Conservation (phyloP, 2,113 vertebrate genomes). For the Uria lomvia region DNA sequence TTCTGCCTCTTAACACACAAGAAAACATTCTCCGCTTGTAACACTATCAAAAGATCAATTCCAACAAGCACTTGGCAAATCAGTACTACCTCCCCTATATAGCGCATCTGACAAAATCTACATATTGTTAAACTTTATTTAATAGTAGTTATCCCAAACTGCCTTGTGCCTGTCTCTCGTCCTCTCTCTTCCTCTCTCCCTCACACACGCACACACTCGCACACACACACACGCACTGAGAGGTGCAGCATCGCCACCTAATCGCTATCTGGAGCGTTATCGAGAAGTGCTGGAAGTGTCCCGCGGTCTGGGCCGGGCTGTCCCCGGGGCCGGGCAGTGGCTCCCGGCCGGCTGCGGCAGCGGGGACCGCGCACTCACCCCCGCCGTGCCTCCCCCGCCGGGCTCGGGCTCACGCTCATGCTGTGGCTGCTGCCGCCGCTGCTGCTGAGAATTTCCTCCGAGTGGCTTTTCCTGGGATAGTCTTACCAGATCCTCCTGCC, state of each 20-base stretch:
- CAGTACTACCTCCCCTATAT: rapidly evolving
- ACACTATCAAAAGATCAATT: background rate
- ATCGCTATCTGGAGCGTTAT: background rate
- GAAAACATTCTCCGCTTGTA: background rate
- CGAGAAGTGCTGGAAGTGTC: background rate
- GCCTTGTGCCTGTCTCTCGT: background rate
- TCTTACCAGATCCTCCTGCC: conserved; percentile 47
- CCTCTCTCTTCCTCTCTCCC: background rate
- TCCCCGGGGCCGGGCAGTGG: background rate
- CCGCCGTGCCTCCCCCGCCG: background rate
- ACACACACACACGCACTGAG: background rate
- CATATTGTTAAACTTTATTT: background rate
- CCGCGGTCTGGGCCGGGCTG: background rate
- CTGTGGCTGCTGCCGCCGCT: background rate
- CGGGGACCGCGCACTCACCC: background rate
- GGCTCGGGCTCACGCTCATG: background rate
- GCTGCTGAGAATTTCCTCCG: background rate
- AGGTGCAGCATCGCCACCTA: background rate
- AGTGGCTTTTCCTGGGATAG: conserved; percentile 75
- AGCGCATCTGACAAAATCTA: background rate
- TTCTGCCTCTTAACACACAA: background rate
- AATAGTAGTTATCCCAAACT: background rate
- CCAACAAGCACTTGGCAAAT: rapidly evolving
- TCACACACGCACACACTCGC: background rate
- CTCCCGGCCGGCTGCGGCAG: background rate